A percentile compares a stretch with the other conserved stretches of the same genome.
These are phyloP conservation scores for Drosophila subsilvestris DNA, from an alignment of 2,888 invertebrate species.

Conservation along the genomic window DNA sequence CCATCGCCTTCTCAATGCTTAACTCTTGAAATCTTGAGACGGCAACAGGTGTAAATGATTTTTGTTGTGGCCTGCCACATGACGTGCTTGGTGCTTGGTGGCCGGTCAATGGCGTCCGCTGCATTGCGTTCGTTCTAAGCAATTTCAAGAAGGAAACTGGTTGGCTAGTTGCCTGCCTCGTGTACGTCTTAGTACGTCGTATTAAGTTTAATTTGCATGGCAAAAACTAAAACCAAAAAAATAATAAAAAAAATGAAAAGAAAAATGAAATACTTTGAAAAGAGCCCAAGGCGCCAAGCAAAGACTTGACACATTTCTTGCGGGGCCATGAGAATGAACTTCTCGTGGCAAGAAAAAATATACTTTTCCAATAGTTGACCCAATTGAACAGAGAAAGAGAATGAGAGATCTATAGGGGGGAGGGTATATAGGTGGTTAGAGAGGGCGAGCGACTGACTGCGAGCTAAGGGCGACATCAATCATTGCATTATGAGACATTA, in stretches of 20 bases:
- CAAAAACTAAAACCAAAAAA: slow-evolving; percentile 19
- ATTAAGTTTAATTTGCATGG: slow-evolving; percentile 71
- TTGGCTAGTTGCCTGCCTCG: slow-evolving; percentile 54
- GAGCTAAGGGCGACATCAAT: slow-evolving; percentile 74
- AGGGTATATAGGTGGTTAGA: too few relatives aligned
- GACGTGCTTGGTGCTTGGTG: slow-evolving; percentile 14
- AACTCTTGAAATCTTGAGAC: slow-evolving; percentile 26
- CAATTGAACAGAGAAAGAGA: slow-evolving; percentile 52
- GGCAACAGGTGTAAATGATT: slow-evolving; percentile 70
- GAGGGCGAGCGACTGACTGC: neutral
- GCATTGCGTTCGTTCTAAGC: slow-evolving; percentile 61
- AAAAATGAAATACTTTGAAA: slow-evolving; percentile 33
- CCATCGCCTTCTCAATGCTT: neutral
- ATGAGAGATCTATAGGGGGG: neutral
- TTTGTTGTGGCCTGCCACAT: slow-evolving; percentile 47
- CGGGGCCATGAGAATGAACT: slow-evolving; percentile 53
- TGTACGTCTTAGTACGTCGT: slow-evolving; percentile 54
- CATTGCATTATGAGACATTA: slow-evolving; percentile 63
- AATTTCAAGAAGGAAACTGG: slow-evolving; percentile 56
- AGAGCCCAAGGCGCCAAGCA: slow-evolving; percentile 52
- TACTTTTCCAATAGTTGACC: slow-evolving; percentile 62
- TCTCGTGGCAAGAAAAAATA: slow-evolving; percentile 25
- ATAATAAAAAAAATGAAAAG: slow-evolving; percentile 27
- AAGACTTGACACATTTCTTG: slow-evolving; percentile 72
- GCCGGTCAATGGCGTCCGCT: slow-evolving; percentile 14